Conservation (phyloP, 2,113 vertebrate genomes). For the Morphnarchus princeps region DNA sequence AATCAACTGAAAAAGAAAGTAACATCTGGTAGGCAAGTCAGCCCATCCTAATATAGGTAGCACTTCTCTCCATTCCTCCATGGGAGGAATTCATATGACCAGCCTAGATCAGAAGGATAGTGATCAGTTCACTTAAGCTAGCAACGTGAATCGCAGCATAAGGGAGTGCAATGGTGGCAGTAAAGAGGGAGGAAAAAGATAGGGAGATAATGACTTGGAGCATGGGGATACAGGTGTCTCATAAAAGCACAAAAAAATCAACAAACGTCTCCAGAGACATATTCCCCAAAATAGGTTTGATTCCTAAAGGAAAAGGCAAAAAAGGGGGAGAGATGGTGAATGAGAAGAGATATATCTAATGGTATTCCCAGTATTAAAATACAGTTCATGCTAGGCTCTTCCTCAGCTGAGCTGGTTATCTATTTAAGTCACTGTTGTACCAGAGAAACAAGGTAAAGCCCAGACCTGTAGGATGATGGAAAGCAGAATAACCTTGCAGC, state of each 20-base stretch:
- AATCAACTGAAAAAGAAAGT: not conserved
- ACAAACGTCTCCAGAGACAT: not conserved
- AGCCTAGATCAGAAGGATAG: not conserved
- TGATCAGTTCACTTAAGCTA: not conserved
- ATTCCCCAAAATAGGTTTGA: not conserved
- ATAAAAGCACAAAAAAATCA: not conserved
- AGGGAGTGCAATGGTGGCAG: not conserved
- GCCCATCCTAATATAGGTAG: not conserved
- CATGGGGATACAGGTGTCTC: not conserved
- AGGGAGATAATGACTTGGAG: not conserved
- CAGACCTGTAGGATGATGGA: not conserved
- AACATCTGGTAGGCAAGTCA: not conserved
- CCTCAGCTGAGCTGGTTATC: not conserved
- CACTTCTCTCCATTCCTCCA: not conserved
- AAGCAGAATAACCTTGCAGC: constrained; percentile 8
- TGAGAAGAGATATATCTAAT: not conserved
- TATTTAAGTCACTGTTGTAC: not conserved
- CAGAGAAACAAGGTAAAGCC: not conserved
- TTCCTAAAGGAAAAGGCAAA: not conserved
- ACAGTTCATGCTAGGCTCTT: not conserved
- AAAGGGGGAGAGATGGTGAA: not conserved
- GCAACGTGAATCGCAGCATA: not conserved
- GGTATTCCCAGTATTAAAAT: not conserved
- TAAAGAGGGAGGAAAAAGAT: not conserved
- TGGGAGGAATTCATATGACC: not conserved